These are phyloP conservation scores for Morpho achilles DNA, from an alignment of 2,888 invertebrate genomes.

Conservation along the genomic window DNA sequence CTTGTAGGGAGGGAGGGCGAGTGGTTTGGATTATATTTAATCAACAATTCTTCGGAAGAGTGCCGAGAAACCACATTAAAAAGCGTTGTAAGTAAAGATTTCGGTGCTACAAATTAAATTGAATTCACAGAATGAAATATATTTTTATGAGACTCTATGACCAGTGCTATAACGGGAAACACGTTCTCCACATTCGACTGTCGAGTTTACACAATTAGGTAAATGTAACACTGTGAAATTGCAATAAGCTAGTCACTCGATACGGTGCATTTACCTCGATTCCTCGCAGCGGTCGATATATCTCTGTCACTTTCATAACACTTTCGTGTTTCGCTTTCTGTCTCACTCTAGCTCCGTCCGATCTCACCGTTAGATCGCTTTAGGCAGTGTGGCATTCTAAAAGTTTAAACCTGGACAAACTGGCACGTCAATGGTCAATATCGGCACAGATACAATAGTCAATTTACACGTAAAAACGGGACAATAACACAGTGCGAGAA, in stretches of 20 bases:
- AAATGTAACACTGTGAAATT: slow-evolving; percentile 25
- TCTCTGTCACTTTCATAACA: slow-evolving; percentile 37
- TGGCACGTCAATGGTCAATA: slow-evolving; percentile 59
- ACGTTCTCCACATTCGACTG: slow-evolving; percentile 21
- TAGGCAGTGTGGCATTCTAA: slow-evolving; percentile 72
- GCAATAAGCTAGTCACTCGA: slow-evolving; percentile 50
- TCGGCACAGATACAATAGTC: slow-evolving; percentile 41
- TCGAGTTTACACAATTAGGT: slow-evolving; percentile 24
- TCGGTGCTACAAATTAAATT: neutral
- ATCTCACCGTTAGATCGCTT: slow-evolving; percentile 58
- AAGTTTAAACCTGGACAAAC: slow-evolving; percentile 71
- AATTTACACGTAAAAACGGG: slow-evolving; percentile 31
- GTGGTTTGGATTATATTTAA: too few relatives aligned
- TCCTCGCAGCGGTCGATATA: slow-evolving; percentile 58
- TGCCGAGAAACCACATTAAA: too few relatives aligned
- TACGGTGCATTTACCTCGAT: slow-evolving; percentile 70
- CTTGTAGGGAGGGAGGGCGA: too few relatives aligned
- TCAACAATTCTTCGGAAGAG: too few relatives aligned
- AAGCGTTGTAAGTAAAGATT: neutral
- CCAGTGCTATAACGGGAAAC: neutral
- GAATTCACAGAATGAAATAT: neutral
- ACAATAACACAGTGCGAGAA: slow-evolving; percentile 24
- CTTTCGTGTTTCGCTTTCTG: slow-evolving; percentile 39
- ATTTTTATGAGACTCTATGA: slow-evolving; percentile 5
- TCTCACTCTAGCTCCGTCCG: slow-evolving; percentile 58